These are phyloP conservation scores for Vireo altiloquus DNA, from an alignment of 2,113 vertebrate species.

Conservation along the genomic window DNA sequence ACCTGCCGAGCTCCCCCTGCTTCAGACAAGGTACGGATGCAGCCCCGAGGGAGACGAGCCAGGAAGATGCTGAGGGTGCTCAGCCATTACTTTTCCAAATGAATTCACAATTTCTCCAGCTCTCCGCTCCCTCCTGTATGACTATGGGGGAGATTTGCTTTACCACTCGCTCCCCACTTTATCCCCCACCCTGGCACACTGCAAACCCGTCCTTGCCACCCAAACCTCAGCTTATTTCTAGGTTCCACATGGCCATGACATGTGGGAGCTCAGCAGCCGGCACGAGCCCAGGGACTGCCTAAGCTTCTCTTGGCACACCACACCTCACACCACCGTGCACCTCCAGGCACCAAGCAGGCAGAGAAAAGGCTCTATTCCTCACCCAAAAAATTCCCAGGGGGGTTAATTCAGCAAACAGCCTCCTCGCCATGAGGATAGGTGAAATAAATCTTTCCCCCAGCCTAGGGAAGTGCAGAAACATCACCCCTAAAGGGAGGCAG, in stretches of 20 bases:
- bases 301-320: neutral
- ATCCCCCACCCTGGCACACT: neutral
- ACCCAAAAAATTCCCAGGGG: neutral
- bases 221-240: neutral
- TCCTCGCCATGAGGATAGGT: neutral
- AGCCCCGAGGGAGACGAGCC: accelerated
- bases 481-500: neutral
- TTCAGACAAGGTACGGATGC: neutral
- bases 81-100: neutral
- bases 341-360: neutral
- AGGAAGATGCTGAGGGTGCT: neutral
- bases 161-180: neutral
- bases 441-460: neutral
- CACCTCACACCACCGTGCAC: neutral
- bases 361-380: neutral
- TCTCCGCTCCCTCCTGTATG: neutral
- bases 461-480: neutral
- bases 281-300: neutral
- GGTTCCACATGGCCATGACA: neutral
- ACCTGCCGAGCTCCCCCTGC: accelerated
- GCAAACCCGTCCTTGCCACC: neutral
- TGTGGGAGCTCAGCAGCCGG: neutral
- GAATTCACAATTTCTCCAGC: neutral
- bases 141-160: neutral
- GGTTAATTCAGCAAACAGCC: neutral